phyloP scores from a whole-genome alignment of 2,113 vertebrate species.

The Otocyon megalotis region DNA sequence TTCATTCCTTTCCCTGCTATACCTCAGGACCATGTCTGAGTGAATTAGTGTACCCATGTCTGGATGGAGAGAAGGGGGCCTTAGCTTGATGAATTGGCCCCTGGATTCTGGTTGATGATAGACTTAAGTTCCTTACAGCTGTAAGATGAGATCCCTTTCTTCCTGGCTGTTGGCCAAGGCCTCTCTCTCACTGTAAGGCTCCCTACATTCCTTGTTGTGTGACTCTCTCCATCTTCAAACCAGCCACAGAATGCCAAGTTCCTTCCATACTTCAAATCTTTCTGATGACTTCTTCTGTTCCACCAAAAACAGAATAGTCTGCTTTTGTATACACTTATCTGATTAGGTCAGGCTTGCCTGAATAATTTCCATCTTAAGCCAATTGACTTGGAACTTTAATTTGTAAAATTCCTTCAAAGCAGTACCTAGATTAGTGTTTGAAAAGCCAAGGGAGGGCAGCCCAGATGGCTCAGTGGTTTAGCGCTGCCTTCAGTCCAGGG shows the following conservation, averaged over 20 bases:
- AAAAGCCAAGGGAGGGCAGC: neutral
- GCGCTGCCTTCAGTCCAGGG: too few relatives aligned
- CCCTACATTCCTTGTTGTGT: accelerated
- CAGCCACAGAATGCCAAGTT: neutral
- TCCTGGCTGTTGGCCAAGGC: neutral
- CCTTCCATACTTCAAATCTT: neutral
- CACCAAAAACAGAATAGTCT: neutral
- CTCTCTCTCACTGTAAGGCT: neutral
- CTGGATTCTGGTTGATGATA: neutral
- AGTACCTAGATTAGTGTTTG: neutral
- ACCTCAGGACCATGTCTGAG: too few relatives aligned
- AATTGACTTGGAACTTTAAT: neutral
- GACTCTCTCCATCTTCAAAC: neutral
- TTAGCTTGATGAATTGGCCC: neutral
- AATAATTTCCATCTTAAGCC: neutral
- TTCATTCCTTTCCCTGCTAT: accelerated
- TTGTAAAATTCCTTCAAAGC: neutral
- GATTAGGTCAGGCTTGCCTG: neutral
- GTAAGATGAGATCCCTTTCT: neutral
- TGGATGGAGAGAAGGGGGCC: neutral
- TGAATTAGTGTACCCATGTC: neutral
- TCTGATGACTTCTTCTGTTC: neutral
- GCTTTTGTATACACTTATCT: neutral
- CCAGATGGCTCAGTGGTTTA: too few relatives aligned
- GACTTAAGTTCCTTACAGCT: neutral